Evolutionary conservation across 2,888 invertebrate genomes (phyloP), one percentile per base, ranked within the genome.

Genomic region (Netelia virgata): DNA sequence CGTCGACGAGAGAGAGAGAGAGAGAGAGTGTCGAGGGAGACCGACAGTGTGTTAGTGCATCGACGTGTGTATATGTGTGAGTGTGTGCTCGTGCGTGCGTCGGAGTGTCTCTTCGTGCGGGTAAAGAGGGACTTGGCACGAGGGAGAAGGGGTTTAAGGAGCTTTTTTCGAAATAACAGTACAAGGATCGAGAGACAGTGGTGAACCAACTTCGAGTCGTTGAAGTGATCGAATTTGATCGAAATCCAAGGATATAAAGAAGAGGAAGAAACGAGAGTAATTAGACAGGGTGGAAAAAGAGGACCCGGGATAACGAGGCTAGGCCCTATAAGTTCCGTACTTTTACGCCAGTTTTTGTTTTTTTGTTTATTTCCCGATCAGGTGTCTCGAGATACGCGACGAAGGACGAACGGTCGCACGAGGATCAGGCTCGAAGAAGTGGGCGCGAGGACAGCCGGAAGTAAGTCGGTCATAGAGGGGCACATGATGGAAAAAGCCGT

Each of bases 401-500:
- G 36, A 11, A 53, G 53, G 55, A n/a, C n/a, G 14, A 28, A 28
- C 6, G n/a, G n/a, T 28, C 47, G 73, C 1, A n/a, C 10, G 47
- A 47, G 74, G 72, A 50, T 70, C 81, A 69, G 70, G 68, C 47
- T 68, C 68, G 72, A 20, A 53, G 23, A 55, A 28, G 70, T 36
- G 1, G n/a, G n/a, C n/a, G 59, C 43, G 36, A 64, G 41, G 41
- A 36, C 75, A 47, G 41, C 66, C 55, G 72, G 41, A 69, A 78
- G 77, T 77, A 16, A 77, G 57, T 74, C 78, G 55, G 55, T 55
- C 28, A 23, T 53, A 16, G 36, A 16, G 36, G 20, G 36, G 43
- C 82, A 41, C 85, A 86, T 80, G 77, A 86, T 85, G 86, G 83
- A 82, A 85, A 86, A 80, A 85, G 57, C 61, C 59, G 83, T 78